Percentiles rank a stretch among this genome's conserved stretches.
phyloP scores from a whole-genome alignment of 2,888 invertebrate genomes.

The Eristalinus aeneus region DNA sequence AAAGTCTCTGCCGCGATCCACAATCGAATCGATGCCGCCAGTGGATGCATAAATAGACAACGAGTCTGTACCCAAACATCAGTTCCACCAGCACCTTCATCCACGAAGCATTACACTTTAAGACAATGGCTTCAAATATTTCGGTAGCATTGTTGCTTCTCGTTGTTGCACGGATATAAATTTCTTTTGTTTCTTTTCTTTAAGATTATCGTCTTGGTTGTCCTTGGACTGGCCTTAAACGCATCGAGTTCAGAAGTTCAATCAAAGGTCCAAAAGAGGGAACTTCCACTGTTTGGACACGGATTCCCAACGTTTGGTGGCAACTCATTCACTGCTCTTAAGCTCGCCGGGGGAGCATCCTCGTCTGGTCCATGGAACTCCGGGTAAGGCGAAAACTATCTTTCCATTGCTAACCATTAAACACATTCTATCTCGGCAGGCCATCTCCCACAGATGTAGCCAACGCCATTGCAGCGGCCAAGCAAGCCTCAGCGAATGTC shows the following conservation, averaged over 20 bases:
- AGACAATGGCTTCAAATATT: conserved; percentile 63
- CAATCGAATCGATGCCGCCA: conserved; percentile 3
- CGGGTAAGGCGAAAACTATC: conserved; percentile 9
- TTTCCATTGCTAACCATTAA: neutral
- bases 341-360: conserved; percentile 27
- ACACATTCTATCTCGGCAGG: neutral
- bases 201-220: conserved; percentile 44
- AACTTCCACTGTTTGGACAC: conserved; percentile 57
- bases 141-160: conserved; percentile 18
- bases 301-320: conserved; percentile 55
- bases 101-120: conserved; percentile 46
- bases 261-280: conserved; percentile 53
- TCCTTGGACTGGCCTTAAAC: conserved; percentile 12
- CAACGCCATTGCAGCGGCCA: conserved; percentile 87
- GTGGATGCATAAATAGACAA: conserved; percentile 52
- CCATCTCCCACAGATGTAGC: conserved; percentile 86
- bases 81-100: conserved; percentile 33
- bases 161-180: neutral
- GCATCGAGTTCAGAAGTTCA: neutral
- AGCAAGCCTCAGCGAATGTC: conserved; percentile 87
- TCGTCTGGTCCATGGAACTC: conserved; percentile 47
- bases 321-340: conserved; percentile 25
- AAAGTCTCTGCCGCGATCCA: conserved; percentile 26
- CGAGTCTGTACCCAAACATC: conserved; percentile 7
- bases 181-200: neutral